phyloP scores from a whole-genome alignment of 92 coral and sea anemone genomes.

The Porites divaricata region DNA sequence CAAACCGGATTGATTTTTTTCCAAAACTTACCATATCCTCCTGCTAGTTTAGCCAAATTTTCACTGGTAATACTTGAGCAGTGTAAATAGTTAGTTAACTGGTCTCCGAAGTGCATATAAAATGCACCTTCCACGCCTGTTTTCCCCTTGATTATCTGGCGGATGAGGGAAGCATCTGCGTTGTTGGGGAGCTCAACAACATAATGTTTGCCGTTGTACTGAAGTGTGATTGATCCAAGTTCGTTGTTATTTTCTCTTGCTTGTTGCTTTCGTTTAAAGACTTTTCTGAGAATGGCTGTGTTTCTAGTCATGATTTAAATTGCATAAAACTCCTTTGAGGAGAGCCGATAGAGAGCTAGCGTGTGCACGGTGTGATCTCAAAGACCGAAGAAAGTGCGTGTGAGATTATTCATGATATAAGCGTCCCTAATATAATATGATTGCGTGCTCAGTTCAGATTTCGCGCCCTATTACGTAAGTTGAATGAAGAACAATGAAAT shows the following conservation, averaged over 20 bases:
- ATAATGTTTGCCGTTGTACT: conserved; percentile 58
- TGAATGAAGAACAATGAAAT: too few relatives aligned
- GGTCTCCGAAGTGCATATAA: conserved; percentile 72
- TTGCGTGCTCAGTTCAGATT: not conserved
- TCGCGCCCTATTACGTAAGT: too few relatives aligned
- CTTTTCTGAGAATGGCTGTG: not conserved
- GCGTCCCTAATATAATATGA: not conserved
- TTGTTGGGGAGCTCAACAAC: conserved; percentile 52
- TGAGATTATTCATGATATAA: too few relatives aligned
- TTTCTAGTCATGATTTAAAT: conserved; percentile 1
- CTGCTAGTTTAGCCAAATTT: conserved; percentile 70
- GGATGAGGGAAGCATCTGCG: conserved; percentile 65
- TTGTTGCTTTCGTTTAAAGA: not conserved
- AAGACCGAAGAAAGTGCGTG: too few relatives aligned
- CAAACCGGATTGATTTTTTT: too few relatives aligned
- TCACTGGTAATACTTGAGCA: conserved; percentile 76
- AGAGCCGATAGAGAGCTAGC: too few relatives aligned
- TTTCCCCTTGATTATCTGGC: conserved; percentile 66
- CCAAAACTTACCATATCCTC: not conserved
- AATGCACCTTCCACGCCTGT: conserved; percentile 81
- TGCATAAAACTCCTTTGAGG: too few relatives aligned
- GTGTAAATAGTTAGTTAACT: conserved; percentile 57
- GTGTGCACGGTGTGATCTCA: too few relatives aligned
- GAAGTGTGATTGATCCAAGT: conserved; percentile 58
- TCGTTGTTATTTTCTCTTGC: conserved; percentile 8